Base-by-base conservation (phyloP, 2,113 vertebrate genomes). In the Ceyx melanurus region DNA sequence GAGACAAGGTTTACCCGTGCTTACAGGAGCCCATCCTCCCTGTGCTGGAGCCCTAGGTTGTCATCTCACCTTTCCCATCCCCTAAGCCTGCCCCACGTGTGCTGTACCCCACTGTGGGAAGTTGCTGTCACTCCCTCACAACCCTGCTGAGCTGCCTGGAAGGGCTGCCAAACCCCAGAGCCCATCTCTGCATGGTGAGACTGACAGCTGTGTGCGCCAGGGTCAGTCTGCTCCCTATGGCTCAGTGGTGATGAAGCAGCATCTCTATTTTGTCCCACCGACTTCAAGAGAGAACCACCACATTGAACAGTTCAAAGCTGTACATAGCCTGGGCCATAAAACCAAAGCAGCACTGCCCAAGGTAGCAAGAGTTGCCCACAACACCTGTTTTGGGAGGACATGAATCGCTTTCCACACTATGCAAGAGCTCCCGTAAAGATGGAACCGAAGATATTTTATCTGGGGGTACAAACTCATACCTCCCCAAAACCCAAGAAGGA, bases 81-180 rank as follows among this genome's bases (percentile, higher is more conserved):
- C 22, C 37, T 26, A 75, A 50, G 4, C 19, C 45, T 40, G n/a
- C 28, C 29, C 48, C 2, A 0, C 0, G 22, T 19, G 22, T 68
- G 40, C 29, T 85, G 8, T 68, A 13, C 13, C 6, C 6, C 1
- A 0, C 23, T 3, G 2, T 15, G 26, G 73, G 28, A 3, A 22
- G 25, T 74, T 1, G 12, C 42, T 66, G 65, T 31, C 22, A 6
- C 42, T 71, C n/a, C 20, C 19, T 76, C 9, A 2, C 19, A 7
- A 46, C 40, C 35, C 29, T 53, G 23, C 51, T n/a, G 60, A 18
- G 17, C 43, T 67, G 33, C 19, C 40, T 75, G 73, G 25, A 71
- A 48, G 37, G 60, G 9, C 0, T 0, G 23, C 26, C 0, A 1
- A 72, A 43, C 51, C 51, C 51, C 13, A 20, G 29, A 2, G 4